phyloP scores from a whole-genome alignment of 2,113 vertebrate genomes.

The Phaethornis superciliosus region DNA sequence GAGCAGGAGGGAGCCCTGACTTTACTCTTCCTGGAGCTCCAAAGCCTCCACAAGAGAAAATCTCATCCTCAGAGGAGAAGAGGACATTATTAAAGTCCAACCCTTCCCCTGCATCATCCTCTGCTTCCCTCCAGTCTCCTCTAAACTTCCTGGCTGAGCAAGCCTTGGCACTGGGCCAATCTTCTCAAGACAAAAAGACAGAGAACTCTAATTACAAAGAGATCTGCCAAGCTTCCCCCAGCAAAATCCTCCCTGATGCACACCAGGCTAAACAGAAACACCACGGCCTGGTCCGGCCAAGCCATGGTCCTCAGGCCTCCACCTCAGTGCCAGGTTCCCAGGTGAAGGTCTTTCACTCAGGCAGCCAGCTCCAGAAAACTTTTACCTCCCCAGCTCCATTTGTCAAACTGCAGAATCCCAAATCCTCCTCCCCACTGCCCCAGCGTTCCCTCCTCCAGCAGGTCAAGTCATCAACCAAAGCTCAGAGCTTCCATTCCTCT shows the following conservation, averaged over 20 bases:
- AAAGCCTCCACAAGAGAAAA: conserved; percentile 71
- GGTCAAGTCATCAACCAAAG: conserved; percentile 78
- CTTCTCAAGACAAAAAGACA: conserved; percentile 80
- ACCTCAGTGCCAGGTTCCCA: conserved; percentile 12
- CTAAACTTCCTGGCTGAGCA: conserved; percentile 83
- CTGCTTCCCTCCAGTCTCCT: conserved; percentile 77
- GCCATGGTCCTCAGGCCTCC: conserved; percentile 34
- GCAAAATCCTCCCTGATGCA: conserved; percentile 67
- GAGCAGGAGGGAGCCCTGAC: conserved; percentile 63
- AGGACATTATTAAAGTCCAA: conserved; percentile 72
- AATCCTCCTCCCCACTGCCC: conserved; percentile 70
- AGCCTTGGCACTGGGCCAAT: conserved; percentile 74
- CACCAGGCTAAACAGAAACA: conserved; percentile 77
- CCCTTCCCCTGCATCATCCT: conserved; percentile 58
- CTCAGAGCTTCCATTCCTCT: conserved; percentile 76
- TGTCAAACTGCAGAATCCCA: conserved; percentile 75
- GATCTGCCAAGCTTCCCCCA: conserved; percentile 63
- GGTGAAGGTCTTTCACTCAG: conserved; percentile 78
- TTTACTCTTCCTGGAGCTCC: conserved; percentile 55
- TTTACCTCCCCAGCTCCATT: conserved; percentile 71
- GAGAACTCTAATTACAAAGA: conserved; percentile 79
- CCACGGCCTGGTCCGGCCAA: conserved; percentile 66
- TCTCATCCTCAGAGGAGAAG: conserved; percentile 75
- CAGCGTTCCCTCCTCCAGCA: conserved; percentile 77
- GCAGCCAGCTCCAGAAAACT: conserved; percentile 75